Conservation (phyloP, 2,113 vertebrate genomes). For the Sylvietta virens region DNA sequence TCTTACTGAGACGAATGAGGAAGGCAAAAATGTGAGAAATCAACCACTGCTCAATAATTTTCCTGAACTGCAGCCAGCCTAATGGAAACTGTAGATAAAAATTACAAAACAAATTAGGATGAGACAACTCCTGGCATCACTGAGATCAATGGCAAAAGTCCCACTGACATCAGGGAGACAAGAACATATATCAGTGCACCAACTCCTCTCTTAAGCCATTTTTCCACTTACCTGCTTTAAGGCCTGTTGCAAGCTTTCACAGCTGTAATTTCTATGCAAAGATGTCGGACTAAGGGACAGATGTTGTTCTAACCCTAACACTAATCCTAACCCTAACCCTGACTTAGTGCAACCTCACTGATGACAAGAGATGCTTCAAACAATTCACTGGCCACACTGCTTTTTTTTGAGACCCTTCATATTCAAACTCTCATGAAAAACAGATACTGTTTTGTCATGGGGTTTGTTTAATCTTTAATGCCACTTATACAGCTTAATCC, state of each 20-base stretch:
- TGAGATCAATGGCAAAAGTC: neutral
- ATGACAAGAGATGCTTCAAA: neutral
- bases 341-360: neutral
- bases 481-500: neutral
- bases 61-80: neutral
- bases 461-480: neutral
- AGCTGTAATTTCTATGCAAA: neutral
- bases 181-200: neutral
- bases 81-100: slow-evolving; percentile 4
- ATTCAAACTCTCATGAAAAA: neutral
- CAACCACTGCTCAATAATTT: neutral
- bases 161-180: neutral
- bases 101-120: neutral
- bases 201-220: neutral
- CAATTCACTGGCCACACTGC: neutral
- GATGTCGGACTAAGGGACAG: neutral
- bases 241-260: neutral
- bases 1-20: neutral
- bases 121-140: neutral
- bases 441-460: neutral
- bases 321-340: neutral
- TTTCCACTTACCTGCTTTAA: neutral
- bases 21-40: neutral
- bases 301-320: neutral
- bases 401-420: neutral